Evolutionary conservation across 2,888 invertebrate species (phyloP).

Genomic region (Dichetophora obliterata): DNA sequence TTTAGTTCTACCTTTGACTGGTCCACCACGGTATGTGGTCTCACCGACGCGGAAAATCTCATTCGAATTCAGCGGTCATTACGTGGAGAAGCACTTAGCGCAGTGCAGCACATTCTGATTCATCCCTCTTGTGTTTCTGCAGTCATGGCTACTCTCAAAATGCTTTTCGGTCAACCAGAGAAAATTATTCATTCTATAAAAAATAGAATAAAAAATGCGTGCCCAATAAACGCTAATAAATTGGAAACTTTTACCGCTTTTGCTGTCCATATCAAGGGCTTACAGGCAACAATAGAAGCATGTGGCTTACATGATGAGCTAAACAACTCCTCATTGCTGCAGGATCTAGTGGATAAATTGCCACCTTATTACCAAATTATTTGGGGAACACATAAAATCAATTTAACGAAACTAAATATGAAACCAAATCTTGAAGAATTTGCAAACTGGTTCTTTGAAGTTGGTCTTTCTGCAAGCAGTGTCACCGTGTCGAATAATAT

Average conservation of each 20-base stretch:
- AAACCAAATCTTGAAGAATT: slow-evolving; percentile 22
- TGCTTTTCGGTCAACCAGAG: slow-evolving; percentile 44
- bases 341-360: slow-evolving; percentile 32
- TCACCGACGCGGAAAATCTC: slow-evolving; percentile 43
- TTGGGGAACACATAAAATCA: slow-evolving; percentile 33
- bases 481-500: slow-evolving; percentile 12
- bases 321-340: slow-evolving; percentile 15
- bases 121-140: slow-evolving; percentile 40
- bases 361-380: slow-evolving; percentile 14
- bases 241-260: slow-evolving; percentile 18
- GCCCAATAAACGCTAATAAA: slow-evolving; percentile 30
- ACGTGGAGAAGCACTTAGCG: too few relatives aligned
- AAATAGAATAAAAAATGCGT: slow-evolving; percentile 42
- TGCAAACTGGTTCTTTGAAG: slow-evolving; percentile 25
- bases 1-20: slow-evolving; percentile 40
- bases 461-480: slow-evolving; percentile 30
- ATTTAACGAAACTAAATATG: slow-evolving; percentile 2
- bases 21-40: slow-evolving; percentile 43
- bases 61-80: neutral
- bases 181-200: slow-evolving; percentile 41
- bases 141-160: slow-evolving; percentile 39
- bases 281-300: slow-evolving; percentile 14
- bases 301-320: slow-evolving; percentile 12
- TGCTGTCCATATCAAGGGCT: neutral
- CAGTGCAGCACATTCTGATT: neutral